A percentile compares a stretch with the other conserved stretches of the same genome.
Conservation (phyloP, 2,797 vertebrate species). For the Linurgus olivaceus region DNA sequence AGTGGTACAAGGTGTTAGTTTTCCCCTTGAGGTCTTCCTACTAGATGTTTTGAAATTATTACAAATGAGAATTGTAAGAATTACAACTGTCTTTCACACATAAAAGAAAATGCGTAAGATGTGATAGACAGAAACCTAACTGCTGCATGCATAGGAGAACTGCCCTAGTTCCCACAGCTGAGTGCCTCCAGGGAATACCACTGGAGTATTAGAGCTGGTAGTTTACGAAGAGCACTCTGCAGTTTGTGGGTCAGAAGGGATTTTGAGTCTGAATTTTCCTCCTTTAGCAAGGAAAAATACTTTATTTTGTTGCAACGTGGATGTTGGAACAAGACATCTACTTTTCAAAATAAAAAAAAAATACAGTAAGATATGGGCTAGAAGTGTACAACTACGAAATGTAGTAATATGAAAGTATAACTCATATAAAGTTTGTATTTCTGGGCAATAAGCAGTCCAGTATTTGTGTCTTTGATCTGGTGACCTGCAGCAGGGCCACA, state of each 20-base stretch:
- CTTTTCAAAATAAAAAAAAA: neutral
- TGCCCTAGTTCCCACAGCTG: neutral
- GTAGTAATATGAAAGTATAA: neutral
- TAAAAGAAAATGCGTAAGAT: neutral
- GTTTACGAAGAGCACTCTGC: accelerated
- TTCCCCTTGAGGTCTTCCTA: neutral
- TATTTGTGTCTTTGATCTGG: neutral
- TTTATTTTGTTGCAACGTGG: neutral
- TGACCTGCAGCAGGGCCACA: neutral
- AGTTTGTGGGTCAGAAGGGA: neutral
- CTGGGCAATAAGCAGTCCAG: neutral
- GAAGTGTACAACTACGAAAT: neutral
- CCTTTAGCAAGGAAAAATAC: neutral
- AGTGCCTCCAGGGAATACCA: neutral
- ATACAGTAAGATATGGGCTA: neutral
- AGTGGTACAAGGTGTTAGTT: neutral
- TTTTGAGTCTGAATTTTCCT: neutral
- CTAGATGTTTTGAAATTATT: neutral
- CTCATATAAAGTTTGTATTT: neutral
- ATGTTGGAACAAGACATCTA: neutral
- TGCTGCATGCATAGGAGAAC: neutral
- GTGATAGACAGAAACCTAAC: neutral
- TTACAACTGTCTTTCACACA: neutral
- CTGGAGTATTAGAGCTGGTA: neutral
- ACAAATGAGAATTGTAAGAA: neutral